These are phyloP conservation scores for Eudasyphora cyanicolor DNA, from an alignment of 2,888 invertebrate species.

Conservation along the genomic window DNA sequence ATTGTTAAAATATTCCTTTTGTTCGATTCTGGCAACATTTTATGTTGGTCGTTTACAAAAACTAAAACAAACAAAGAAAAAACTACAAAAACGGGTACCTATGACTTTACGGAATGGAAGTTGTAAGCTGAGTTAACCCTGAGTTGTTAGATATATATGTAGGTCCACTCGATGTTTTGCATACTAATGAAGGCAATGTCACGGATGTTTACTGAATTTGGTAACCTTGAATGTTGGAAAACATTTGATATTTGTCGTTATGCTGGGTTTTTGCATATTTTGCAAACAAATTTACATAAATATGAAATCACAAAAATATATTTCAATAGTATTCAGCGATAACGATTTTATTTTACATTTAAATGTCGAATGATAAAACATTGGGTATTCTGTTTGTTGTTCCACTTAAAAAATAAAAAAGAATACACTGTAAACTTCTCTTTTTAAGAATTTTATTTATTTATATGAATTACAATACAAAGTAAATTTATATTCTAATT, in stretches of 20 bases:
- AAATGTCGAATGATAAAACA: too few relatives aligned
- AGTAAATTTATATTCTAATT: too few relatives aligned
- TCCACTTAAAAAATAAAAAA: too few relatives aligned
- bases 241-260: slow-evolving; percentile 30
- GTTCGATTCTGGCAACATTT: not conserved
- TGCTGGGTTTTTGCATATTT: not conserved
- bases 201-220: not conserved
- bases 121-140: not conserved
- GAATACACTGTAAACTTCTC: too few relatives aligned
- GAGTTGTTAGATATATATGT: not conserved
- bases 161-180: not conserved
- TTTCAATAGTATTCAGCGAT: not conserved
- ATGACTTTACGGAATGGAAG: not conserved
- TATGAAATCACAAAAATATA: not conserved
- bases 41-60: not conserved
- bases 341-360: not conserved
- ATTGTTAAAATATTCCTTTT: slow-evolving; percentile 17
- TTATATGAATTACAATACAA: too few relatives aligned
- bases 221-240: not conserved
- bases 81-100: not conserved
- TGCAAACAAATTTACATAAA: not conserved
- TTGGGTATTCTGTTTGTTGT: too few relatives aligned
- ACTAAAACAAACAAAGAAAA: not conserved
- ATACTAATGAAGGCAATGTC: not conserved
- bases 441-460: too few relatives aligned